phyloP scores from a whole-genome alignment of 2,797 vertebrate genomes.

The Sebastes miniatus region DNA sequence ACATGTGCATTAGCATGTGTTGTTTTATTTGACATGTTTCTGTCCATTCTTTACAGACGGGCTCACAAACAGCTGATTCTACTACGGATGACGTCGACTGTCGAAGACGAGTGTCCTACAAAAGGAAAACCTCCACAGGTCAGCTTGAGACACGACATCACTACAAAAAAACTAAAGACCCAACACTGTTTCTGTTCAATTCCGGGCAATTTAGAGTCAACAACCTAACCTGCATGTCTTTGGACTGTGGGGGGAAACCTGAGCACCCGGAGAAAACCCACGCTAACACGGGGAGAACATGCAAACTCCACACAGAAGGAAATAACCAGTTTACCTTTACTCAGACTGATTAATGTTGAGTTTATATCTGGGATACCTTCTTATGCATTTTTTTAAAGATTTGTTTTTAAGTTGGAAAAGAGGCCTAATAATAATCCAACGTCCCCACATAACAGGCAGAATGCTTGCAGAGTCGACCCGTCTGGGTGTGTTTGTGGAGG shows the following conservation, averaged over 20 bases:
- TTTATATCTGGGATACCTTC: too few species aligned
- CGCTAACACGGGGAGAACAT: too few species aligned
- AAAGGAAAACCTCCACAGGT: slow-evolving; percentile 89
- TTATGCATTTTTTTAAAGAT: background rate
- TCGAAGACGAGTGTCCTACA: slow-evolving; percentile 87
- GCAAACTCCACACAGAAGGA: too few species aligned
- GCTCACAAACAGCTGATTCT: slow-evolving; percentile 70
- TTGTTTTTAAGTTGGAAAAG: background rate
- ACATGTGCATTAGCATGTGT: background rate
- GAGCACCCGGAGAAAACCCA: too few species aligned
- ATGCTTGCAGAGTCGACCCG: background rate
- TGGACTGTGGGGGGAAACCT: too few species aligned
- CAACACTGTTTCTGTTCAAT: too few species aligned
- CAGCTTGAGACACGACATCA: slow-evolving; percentile 48
- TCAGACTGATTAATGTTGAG: too few species aligned
- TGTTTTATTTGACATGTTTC: background rate
- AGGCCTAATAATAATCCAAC: background rate
- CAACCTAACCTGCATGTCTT: too few species aligned
- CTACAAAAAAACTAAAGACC: background rate
- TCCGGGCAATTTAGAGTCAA: too few species aligned
- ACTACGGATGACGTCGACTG: slow-evolving; percentile 83
- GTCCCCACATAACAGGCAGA: background rate
- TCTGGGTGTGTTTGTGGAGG: too few species aligned
- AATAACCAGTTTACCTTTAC: background rate
- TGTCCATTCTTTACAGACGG: slow-evolving; percentile 29